Percentiles rank a stretch among this genome's conserved stretches.
These are phyloP conservation scores for Iselma pallidipennis DNA, from an alignment of 2,888 invertebrate species.

Conservation along the genomic window DNA sequence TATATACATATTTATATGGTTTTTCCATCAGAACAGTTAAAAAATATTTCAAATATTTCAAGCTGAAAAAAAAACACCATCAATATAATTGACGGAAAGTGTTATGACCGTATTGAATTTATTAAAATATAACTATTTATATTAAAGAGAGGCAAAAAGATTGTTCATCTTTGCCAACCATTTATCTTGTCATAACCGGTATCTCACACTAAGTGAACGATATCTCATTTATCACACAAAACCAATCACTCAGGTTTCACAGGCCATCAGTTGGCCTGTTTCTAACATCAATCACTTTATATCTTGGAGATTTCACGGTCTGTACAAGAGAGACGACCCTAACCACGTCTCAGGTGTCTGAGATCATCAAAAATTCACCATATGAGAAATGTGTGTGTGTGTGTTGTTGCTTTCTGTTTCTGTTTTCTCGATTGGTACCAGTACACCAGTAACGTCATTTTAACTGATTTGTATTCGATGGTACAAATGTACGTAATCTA, in stretches of 20 bases:
- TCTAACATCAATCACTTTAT: conserved; percentile 49
- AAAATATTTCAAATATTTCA: background rate
- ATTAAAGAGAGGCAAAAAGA: background rate
- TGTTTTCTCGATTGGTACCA: background rate
- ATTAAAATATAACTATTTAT: conserved; percentile 41
- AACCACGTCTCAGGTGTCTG: background rate
- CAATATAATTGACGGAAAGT: conserved; percentile 11
- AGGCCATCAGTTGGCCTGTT: conserved; percentile 49
- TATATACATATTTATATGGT: background rate
- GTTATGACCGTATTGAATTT: conserved; percentile 29
- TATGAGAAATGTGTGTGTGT: background rate
- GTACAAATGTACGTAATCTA: conserved; percentile 11
- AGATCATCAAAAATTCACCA: background rate
- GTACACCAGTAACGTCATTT: conserved; percentile 19
- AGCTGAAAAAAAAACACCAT: background rate
- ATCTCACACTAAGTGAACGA: conserved; percentile 49
- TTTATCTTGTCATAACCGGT: conserved; percentile 52
- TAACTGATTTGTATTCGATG: conserved; percentile 20
- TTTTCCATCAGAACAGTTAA: background rate
- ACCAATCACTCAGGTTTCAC: conserved; percentile 54
- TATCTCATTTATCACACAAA: conserved; percentile 55
- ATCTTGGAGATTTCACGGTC: conserved; percentile 34
- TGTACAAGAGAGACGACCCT: conserved; percentile 1
- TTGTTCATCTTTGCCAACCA: conserved; percentile 43
- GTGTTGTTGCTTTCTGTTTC: background rate